phyloP scores from a whole-genome alignment of 2,797 vertebrate species.

The Aulostomus chinensis region DNA sequence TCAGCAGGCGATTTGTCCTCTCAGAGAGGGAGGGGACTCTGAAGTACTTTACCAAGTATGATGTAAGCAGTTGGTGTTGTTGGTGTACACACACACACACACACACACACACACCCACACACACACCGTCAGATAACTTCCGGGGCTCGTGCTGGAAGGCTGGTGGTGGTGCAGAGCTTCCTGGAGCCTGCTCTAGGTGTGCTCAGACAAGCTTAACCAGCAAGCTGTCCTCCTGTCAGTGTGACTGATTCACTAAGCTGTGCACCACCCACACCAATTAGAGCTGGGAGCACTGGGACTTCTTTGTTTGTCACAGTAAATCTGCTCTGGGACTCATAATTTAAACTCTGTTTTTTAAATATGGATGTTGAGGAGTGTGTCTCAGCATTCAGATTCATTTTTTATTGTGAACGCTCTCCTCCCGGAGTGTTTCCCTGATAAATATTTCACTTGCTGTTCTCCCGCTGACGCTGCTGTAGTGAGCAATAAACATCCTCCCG shows the following conservation, averaged over 20 bases:
- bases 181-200: not conserved
- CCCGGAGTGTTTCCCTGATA: no score
- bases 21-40: conserved; percentile 87
- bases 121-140: not conserved
- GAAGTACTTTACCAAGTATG: conserved; percentile 89
- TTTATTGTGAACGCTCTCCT: no score
- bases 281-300: conserved; percentile 23
- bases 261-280: conserved; percentile 39
- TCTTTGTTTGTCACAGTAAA: conserved; percentile 32
- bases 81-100: not conserved
- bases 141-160: no score
- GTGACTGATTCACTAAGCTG: conserved; percentile 36
- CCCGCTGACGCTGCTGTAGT: not conserved
- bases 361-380: no score
- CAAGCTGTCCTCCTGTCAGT: conserved; percentile 31
- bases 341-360: no score
- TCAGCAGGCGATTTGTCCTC: conserved; percentile 86
- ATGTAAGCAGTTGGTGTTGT: conserved; percentile 77
- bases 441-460: not conserved
- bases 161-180: conserved; percentile 1
- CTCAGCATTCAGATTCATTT: no score
- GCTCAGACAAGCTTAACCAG: conserved; percentile 44
- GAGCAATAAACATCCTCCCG: conserved; percentile 1
- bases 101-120: not conserved
- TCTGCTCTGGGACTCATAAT: no score